Evolutionary conservation across 2,113 vertebrate genomes (phyloP).

Genomic region (Pygoscelis antarcticus): DNA sequence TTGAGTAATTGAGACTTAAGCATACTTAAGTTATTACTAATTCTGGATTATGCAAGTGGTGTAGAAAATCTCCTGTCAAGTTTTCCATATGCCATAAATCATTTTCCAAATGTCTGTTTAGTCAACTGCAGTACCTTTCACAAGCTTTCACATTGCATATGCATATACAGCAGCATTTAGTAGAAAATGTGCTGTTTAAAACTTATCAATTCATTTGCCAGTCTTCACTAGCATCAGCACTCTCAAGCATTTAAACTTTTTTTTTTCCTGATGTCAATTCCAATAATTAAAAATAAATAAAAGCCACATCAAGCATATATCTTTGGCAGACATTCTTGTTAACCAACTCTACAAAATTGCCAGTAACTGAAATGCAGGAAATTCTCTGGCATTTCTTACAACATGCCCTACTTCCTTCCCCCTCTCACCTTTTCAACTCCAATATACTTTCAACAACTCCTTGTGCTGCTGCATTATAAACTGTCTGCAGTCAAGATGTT

Average conservation of each 20-base stretch:
- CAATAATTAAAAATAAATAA: neutral
- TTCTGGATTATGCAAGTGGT: neutral
- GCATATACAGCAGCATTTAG: neutral
- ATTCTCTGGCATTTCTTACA: neutral
- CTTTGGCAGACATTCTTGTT: neutral
- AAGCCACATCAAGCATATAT: neutral
- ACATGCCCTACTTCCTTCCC: neutral
- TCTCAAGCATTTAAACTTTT: neutral
- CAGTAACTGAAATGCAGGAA: neutral
- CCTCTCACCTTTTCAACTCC: neutral
- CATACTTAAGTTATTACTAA: neutral
- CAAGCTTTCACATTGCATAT: neutral
- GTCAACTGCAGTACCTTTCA: neutral
- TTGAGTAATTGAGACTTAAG: neutral
- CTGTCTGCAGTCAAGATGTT: neutral
- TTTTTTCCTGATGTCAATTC: neutral
- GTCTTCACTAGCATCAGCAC: neutral
- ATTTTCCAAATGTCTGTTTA: neutral
- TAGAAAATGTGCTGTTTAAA: neutral
- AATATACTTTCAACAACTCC: neutral
- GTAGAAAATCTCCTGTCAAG: neutral
- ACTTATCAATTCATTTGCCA: neutral
- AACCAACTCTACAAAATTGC: neutral
- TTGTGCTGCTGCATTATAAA: neutral
- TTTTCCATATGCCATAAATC: neutral